These are phyloP conservation scores for Pollicipes pollicipes DNA, from an alignment of 1,140 invertebrate species.

Conservation along the genomic window DNA sequence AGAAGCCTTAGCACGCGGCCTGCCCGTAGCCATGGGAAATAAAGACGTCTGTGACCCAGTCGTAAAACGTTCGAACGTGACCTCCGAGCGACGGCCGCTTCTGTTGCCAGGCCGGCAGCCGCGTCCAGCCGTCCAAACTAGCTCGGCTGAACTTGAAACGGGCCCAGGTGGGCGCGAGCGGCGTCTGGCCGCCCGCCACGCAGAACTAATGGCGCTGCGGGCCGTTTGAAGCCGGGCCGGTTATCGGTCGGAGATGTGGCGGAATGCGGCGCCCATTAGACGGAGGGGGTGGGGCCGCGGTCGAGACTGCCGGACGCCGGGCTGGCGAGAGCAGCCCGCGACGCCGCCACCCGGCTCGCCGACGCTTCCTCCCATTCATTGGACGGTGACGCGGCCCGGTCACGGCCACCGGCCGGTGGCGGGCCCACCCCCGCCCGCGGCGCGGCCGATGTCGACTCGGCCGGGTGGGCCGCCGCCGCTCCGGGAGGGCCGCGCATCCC, in stretches of 20 bases:
- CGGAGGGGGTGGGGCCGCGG: too few relatives aligned
- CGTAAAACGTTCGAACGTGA: background rate
- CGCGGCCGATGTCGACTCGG: too few relatives aligned
- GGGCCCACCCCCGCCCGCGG: too few relatives aligned
- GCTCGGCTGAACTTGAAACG: background rate
- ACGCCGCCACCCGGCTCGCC: too few relatives aligned
- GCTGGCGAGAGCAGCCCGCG: too few relatives aligned
- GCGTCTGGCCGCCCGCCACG: background rate
- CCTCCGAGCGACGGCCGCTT: background rate
- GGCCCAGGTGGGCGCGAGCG: background rate
- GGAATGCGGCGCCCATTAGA: background rate
- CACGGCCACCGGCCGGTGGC: too few relatives aligned
- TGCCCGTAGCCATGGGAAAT: background rate
- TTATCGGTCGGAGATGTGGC: background rate
- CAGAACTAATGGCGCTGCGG: background rate
- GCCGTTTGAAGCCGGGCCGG: background rate
- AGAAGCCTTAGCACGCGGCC: background rate
- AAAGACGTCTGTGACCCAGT: background rate
- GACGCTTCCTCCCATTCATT: slow-evolving; percentile 1
- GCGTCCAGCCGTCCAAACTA: background rate
- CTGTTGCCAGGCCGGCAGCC: too few relatives aligned
- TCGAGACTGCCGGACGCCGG: background rate
- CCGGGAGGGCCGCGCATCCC: too few relatives aligned
- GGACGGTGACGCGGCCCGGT: too few relatives aligned
- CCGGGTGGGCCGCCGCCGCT: too few relatives aligned